Evolutionary conservation across 1,140 invertebrate species (phyloP), one percentile per base, ranked within the genome.

Genomic region (Dufourea novaeangliae): DNA sequence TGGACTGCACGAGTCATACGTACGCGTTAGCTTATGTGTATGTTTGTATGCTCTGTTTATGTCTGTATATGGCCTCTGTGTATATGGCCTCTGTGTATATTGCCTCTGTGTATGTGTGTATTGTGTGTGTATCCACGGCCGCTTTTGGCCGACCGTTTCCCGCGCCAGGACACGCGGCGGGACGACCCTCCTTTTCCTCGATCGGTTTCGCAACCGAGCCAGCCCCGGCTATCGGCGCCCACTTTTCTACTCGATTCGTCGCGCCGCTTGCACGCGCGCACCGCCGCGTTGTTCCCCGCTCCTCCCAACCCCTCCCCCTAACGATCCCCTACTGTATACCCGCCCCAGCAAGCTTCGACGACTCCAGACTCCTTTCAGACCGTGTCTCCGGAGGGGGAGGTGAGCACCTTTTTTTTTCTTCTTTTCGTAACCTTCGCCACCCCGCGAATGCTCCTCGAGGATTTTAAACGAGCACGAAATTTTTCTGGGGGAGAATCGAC

Each of bases 71-170:
- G 29, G n/a, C n/a, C n/a, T 22, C 6, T 34, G 14, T 17, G 52
- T n/a, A 20, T 59, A 20, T 44, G 54, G 39, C 57, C n/a, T n/a
- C 69, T 72, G 14, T 63, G 50, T 41, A 27, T 44, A 22, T 29
- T 52, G n/a, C n/a, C n/a, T n/a, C n/a, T n/a, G n/a, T 57, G 34
- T 37, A 37, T 8, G 34, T 8, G 34, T 8, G 34, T 3, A n/a
- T n/a, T n/a, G n/a, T n/a, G 32, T 34, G 54, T 67, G 29, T n/a
- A n/a, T n/a, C 54, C 80, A 66, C 73, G 78, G 71, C 66, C 75
- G 78, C 72, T 84, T 84, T 84, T 79, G 82, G 82, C 64, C 70
- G 75, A 72, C 66, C 82, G 69, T 83, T 83, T 84, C 80, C 82
- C 80, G 76, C 69, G 69, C n/a, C 80, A 79, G 73, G 68, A 83